Conservation (phyloP, 2,797 vertebrate species). For the Tinamus major region DNA sequence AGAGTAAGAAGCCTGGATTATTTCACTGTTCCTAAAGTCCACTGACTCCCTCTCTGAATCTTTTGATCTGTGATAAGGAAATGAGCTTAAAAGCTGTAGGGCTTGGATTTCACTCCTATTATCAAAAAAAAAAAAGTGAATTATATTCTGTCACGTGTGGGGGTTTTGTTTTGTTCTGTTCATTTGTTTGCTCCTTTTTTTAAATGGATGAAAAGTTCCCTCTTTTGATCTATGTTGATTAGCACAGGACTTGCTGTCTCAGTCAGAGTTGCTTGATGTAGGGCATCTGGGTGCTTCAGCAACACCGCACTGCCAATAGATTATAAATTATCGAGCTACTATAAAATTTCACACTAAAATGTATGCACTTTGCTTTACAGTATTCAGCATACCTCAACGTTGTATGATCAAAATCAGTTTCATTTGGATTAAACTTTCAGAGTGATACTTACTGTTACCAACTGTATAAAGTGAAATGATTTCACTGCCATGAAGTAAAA, state of each 20-base stretch:
- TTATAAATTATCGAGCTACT: background rate
- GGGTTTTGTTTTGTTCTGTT: too few relatives aligned
- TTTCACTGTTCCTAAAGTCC: background rate
- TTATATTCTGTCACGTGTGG: background rate
- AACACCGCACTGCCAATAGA: background rate
- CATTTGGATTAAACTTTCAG: background rate
- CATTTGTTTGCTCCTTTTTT: background rate
- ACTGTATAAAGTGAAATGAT: background rate
- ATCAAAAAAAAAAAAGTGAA: background rate
- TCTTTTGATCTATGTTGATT: conserved; percentile 8
- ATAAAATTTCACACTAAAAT: background rate
- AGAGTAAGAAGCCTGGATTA: background rate
- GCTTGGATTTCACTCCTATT: background rate
- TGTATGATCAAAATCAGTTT: background rate
- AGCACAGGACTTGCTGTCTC: background rate
- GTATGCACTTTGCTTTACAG: background rate
- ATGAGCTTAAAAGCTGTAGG: background rate
- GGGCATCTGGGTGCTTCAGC: background rate
- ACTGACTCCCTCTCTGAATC: background rate
- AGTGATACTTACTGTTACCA: background rate
- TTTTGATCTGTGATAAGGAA: background rate
- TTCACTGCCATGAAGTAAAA: background rate
- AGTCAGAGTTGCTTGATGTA: background rate
- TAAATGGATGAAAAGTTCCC: background rate
- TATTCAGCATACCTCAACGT: background rate